Percentiles rank a stretch among this genome's conserved stretches.
phyloP scores from a whole-genome alignment of 2,797 vertebrate genomes.

The Vireo griseus region DNA sequence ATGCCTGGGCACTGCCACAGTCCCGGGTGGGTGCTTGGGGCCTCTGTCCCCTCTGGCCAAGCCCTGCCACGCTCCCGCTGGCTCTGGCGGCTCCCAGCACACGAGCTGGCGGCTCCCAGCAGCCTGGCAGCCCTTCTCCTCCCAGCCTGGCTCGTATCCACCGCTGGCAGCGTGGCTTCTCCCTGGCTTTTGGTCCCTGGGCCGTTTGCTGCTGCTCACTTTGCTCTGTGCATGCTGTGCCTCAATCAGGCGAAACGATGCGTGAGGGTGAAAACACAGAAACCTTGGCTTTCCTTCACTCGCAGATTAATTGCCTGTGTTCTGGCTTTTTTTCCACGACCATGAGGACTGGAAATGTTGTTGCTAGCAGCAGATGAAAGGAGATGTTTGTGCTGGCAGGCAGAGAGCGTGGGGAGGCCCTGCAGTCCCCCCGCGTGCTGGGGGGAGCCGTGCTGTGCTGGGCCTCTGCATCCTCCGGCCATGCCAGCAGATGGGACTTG shows the following conservation, averaged over 20 bases:
- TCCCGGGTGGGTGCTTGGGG: too few relatives aligned
- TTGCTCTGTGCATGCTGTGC: not conserved
- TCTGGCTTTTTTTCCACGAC: not conserved
- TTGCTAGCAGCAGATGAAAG: not conserved
- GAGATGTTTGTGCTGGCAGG: not conserved
- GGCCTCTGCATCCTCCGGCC: accelerated
- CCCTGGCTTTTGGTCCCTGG: not conserved
- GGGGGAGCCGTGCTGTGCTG: accelerated
- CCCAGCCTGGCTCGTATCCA: not conserved
- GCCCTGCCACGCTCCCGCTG: accelerated
- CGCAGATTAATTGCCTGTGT: accelerated
- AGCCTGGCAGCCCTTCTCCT: not conserved
- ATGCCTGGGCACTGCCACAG: too few relatives aligned
- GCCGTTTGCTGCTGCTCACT: not conserved
- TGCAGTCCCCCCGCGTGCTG: accelerated
- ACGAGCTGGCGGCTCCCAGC: accelerated
- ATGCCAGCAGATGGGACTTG: not conserved
- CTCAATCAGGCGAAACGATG: accelerated
- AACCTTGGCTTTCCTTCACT: not conserved
- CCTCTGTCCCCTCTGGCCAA: not conserved
- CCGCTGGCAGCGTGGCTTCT: not conserved
- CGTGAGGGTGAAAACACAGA: accelerated
- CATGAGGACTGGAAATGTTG: not conserved
- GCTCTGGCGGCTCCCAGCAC: not conserved
- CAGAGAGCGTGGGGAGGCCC: accelerated